These are phyloP conservation scores for Columbina picui DNA, from an alignment of 2,113 vertebrate genomes.

Conservation along the genomic window DNA sequence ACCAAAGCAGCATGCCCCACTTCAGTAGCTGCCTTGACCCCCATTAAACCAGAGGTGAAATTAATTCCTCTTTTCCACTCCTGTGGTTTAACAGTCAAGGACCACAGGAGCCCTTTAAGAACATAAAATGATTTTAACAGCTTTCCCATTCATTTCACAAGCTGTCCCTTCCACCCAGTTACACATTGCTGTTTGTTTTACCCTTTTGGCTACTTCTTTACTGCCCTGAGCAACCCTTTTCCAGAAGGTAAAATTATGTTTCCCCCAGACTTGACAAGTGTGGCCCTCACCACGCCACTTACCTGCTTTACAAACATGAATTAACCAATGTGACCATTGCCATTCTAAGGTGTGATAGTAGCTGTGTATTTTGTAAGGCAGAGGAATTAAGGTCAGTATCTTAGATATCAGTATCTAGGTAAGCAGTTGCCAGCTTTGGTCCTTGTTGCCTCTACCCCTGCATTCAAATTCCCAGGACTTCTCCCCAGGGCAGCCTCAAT, in stretches of 20 bases:
- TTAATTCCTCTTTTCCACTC: not conserved
- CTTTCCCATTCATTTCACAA: not conserved
- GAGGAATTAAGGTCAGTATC: not conserved
- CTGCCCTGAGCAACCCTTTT: not conserved
- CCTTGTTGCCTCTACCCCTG: not conserved
- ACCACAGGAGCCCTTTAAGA: not conserved
- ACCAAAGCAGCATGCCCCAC: not conserved
- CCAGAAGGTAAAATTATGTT: not conserved
- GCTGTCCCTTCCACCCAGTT: not conserved
- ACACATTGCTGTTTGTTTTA: not conserved
- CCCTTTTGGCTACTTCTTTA: not conserved
- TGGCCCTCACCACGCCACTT: not conserved
- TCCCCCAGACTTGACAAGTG: not conserved
- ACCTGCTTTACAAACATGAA: not conserved
- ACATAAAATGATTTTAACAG: fast-evolving
- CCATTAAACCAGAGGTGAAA: not conserved
- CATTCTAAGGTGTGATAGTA: not conserved
- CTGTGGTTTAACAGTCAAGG: not conserved
- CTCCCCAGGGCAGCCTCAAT: not conserved
- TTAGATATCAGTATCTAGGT: not conserved
- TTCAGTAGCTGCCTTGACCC: not conserved
- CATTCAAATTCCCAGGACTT: not conserved
- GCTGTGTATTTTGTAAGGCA: not conserved
- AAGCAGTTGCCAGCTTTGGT: not conserved
- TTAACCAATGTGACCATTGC: not conserved